A percentile compares a stretch with the other conserved stretches of the same genome.
Conservation (phyloP, 2,113 vertebrate species). For the Eleginops maclovinus region DNA sequence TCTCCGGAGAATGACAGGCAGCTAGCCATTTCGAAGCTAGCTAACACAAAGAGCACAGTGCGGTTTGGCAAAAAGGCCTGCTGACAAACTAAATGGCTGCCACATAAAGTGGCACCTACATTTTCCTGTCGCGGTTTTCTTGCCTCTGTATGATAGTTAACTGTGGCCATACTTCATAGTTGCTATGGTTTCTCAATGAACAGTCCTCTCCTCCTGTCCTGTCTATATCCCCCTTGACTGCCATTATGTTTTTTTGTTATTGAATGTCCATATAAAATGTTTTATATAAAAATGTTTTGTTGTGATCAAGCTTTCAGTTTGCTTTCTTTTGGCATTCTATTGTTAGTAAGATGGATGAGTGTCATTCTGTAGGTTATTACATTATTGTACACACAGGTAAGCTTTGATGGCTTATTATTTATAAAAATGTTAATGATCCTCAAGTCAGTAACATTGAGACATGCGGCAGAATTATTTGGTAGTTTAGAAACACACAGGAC, state of each 20-base stretch:
- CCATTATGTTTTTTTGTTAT: slow-evolving; percentile 84
- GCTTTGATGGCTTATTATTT: not conserved
- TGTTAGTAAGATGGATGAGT: slow-evolving; percentile 1
- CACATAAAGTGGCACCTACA: slow-evolving; percentile 48
- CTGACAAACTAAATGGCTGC: slow-evolving; percentile 64
- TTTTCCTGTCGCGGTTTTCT: slow-evolving; percentile 67
- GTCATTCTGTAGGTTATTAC: not conserved
- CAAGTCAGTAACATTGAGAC: not conserved
- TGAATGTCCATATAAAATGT: slow-evolving; percentile 87
- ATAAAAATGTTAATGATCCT: not conserved
- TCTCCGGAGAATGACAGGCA: slow-evolving; percentile 52
- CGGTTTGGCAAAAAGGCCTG: slow-evolving; percentile 59
- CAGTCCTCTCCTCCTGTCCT: slow-evolving; percentile 72
- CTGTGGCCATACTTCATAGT: slow-evolving; percentile 79
- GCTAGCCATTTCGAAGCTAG: slow-evolving; percentile 60
- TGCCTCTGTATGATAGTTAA: slow-evolving; percentile 81
- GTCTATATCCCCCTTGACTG: slow-evolving; percentile 75
- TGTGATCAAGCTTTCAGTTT: slow-evolving; percentile 66
- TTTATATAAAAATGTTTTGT: slow-evolving; percentile 86
- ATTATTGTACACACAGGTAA: not conserved
- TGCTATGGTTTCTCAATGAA: slow-evolving; percentile 77
- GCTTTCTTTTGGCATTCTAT: slow-evolving; percentile 51
- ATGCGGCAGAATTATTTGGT: not conserved
- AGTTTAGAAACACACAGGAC: too few species aligned
- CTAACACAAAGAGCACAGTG: slow-evolving; percentile 71